A percentile compares a stretch with the other conserved stretches of the same genome.
Conservation (phyloP, 2,888 invertebrate species). For the Diaprepes abbreviatus region DNA sequence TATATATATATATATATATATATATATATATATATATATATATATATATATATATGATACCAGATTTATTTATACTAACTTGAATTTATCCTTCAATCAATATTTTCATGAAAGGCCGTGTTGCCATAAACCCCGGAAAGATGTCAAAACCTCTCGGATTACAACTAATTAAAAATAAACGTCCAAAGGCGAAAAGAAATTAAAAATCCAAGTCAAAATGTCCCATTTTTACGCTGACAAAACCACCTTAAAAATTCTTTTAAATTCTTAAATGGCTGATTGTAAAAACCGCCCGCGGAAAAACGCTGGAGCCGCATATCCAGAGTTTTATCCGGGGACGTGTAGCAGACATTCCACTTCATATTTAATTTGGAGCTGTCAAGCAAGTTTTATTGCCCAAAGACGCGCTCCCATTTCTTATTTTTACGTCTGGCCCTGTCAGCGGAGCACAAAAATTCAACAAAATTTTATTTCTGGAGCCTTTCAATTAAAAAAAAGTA, state of each 20-base stretch:
- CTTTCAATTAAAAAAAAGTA: too few species aligned
- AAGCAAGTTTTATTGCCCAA: constrained; percentile 63
- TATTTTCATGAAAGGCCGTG: too few species aligned
- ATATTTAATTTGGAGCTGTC: constrained; percentile 63
- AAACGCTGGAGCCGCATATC: constrained; percentile 14
- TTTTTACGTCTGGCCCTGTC: constrained; percentile 61
- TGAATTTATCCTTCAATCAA: too few species aligned
- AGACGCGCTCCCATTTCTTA: constrained; percentile 61
- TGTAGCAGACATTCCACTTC: constrained; percentile 59
- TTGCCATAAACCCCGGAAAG: too few species aligned
- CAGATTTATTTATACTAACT: too few species aligned
- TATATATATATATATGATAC: too few species aligned
- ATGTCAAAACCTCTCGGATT: neutral
- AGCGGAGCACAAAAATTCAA: constrained; percentile 41
- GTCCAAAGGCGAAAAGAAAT: constrained; percentile 3
- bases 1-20: too few species aligned
- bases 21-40: too few species aligned
- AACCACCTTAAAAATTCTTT: constrained; percentile 20
- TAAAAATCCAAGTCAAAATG: constrained; percentile 12
- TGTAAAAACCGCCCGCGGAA: constrained; percentile 13
- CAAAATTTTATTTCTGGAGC: constrained; percentile 1
- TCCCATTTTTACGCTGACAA: constrained; percentile 11
- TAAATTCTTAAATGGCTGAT: constrained; percentile 21
- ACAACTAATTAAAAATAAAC: constrained; percentile 4
- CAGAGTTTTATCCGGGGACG: constrained; percentile 21